Base-by-base conservation (phyloP, 35 echinoderm and acorn worm genomes). In the Eucidaris tribuloides region DNA sequence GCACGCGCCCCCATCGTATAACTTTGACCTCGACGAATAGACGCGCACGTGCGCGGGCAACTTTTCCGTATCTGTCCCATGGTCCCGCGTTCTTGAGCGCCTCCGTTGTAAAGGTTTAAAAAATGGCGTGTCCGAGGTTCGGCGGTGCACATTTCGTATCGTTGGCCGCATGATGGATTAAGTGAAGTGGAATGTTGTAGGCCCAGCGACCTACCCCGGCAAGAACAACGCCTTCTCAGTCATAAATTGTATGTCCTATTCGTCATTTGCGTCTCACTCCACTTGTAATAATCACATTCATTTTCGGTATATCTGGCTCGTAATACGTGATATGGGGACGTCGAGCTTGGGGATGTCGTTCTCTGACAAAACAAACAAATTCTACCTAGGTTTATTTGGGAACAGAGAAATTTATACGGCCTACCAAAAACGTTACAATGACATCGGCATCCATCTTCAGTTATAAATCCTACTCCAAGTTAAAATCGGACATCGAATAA, bases 171-270 rank as follows among this genome's bases (percentile, higher is more conserved):
- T 4, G 85, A 87, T 0, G 96, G 96, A 80, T 99, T n/a, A n/a
- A 93, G 58, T 90, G 87, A 27, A 99, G 93, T 7, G 70, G 56
- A 13, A 92, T 89, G 56, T 99, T 93, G 56, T 90, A 88, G 20
- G 54, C 45, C 3, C n/a, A n/a, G n/a, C n/a, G n/a, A 81, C 32
- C 27, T 87, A 83, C 96, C 96, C 93, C 0, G 78, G 77, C 2
- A 78, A 87, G 83, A 99, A 92, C 42, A 99, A 71, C 1, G 91
- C 91, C 43, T 99, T 99, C 42, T 99, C 96, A 0, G 96, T 93
- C 38, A 99, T 49, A 81, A 99, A 99, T 56, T 86, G n/a, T 85
- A 50, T 99, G 96, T 22, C 86, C 96, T 37, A n/a, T 79, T 79
- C 20, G 37, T 61, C 34, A 83, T 71, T 24, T 91, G 86, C 33